Base-by-base conservation (phyloP, 2,888 invertebrate species). In the Synergus umbraculus region DNA sequence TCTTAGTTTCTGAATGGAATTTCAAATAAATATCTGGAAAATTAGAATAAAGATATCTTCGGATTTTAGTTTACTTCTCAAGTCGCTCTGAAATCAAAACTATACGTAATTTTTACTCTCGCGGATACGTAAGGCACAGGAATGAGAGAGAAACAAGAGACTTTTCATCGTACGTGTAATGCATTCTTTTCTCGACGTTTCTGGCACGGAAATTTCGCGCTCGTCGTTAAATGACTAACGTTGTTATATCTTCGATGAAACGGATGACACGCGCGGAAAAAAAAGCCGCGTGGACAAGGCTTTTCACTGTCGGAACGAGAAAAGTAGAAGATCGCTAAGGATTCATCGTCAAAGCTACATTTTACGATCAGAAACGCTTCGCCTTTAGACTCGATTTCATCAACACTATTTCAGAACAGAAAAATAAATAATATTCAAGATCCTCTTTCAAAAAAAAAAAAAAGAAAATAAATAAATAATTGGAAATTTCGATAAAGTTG, bases 271-370 rank as follows among this genome's bases (percentile, higher is more conserved):
- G 86, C 85, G 86, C 88, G 85, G 85, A 85, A 82, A 85, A 85
- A 85, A 87, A 85, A 87, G 86, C 83, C 87, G 86, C 83, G 80
- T 85, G 85, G 86, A 85, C 86, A 84, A 90, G 87, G 88, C 89
- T 89, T 88, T 88, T 88, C 86, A 89, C 88, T 87, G 88, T 88
- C 87, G 88, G 89, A 87, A 89, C 87, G 86, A 89, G 87, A 89
- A 86, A 88, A 89, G 86, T 84, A 86, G 88, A 88, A 88, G 89
- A 89, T 90, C 88, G 90, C 90, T 90, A 89, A 89, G 87, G 88
- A 91, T 91, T 91, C 90, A 91, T 91, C 89, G 89, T 90, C 87
- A 89, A 88, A 90, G 89, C 90, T 90, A 88, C 87, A 90, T 88
- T 89, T 89, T 87, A 88, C 86, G 87, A 88, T 88, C 83, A 86